phyloP scores from a whole-genome alignment of 2,888 invertebrate genomes.

The Helobdella robusta region DNA sequence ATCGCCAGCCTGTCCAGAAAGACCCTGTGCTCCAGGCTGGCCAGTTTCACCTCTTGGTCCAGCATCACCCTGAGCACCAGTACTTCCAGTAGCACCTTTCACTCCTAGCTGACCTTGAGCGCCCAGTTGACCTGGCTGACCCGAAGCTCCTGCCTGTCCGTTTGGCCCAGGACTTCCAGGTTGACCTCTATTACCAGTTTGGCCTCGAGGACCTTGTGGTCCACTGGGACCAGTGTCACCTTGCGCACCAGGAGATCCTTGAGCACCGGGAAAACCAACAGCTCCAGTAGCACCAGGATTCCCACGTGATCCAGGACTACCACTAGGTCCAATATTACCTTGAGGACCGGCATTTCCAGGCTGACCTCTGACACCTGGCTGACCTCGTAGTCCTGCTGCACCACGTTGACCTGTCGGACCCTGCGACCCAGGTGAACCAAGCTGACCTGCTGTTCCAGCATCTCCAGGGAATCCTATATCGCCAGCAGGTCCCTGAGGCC shows the following conservation, averaged over 20 bases:
- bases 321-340: slow-evolving; percentile 16
- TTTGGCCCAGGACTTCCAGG: slow-evolving; percentile 20
- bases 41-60: slow-evolving; percentile 24
- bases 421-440: slow-evolving; percentile 20
- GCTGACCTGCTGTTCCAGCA: slow-evolving; percentile 39
- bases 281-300: slow-evolving; percentile 28
- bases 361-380: slow-evolving; percentile 9
- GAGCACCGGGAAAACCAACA: slow-evolving; percentile 26
- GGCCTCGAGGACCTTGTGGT: background rate
- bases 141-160: slow-evolving; percentile 10
- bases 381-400: slow-evolving; percentile 1
- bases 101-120: slow-evolving; percentile 5
- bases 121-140: background rate
- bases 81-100: slow-evolving; percentile 22
- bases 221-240: slow-evolving; percentile 22
- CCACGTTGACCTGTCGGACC: slow-evolving; percentile 4
- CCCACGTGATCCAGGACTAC: slow-evolving; percentile 34
- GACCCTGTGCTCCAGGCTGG: slow-evolving; percentile 20
- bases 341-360: slow-evolving; percentile 29
- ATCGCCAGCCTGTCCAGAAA: slow-evolving; percentile 27
- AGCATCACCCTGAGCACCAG: slow-evolving; percentile 24
- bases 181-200: slow-evolving; percentile 24
- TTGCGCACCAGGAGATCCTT: slow-evolving; percentile 13
- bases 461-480: slow-evolving; percentile 18
- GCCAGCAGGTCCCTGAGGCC: slow-evolving; percentile 15